These are phyloP conservation scores for Syrphus vitripennis DNA, from an alignment of 2,888 invertebrate genomes.

Conservation along the genomic window DNA sequence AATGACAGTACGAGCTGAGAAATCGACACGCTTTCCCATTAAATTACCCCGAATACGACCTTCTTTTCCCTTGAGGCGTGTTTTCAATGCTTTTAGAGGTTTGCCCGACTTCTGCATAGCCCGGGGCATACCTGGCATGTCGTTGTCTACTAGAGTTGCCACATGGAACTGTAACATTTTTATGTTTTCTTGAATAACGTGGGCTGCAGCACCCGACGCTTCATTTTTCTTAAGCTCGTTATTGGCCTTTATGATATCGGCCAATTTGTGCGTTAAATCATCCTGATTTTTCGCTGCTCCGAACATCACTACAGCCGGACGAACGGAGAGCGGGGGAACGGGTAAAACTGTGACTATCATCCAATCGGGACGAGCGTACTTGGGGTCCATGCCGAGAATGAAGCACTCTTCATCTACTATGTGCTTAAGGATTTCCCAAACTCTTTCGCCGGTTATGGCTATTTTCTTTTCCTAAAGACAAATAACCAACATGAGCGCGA, in stretches of 20 bases:
- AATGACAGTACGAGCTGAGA: slow-evolving; percentile 99
- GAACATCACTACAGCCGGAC: slow-evolving; percentile 98
- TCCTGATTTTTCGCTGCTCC: slow-evolving; percentile 99
- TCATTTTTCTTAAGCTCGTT: slow-evolving; percentile 98
- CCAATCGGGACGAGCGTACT: slow-evolving; percentile 99
- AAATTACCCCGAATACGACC: slow-evolving; percentile 99
- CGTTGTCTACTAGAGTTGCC: slow-evolving; percentile 98
- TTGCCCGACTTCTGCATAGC: slow-evolving; percentile 99
- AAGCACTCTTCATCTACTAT: slow-evolving; percentile 98
- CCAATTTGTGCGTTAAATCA: slow-evolving; percentile 98
- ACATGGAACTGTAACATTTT: slow-evolving; percentile 99
- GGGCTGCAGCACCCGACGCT: slow-evolving; percentile 97
- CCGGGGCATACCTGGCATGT: slow-evolving; percentile 98
- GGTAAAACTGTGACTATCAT: slow-evolving; percentile 99
- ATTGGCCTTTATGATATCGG: slow-evolving; percentile 99
- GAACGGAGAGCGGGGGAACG: slow-evolving; percentile 96
- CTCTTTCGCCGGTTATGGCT: slow-evolving; percentile 95
- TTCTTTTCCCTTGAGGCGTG: slow-evolving; percentile 98
- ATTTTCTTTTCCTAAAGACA: slow-evolving; percentile 92
- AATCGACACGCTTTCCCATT: slow-evolving; percentile 99
- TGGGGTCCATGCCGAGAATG: slow-evolving; percentile 97
- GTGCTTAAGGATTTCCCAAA: slow-evolving; percentile 97
- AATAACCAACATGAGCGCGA: neutral
- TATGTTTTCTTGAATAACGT: slow-evolving; percentile 97
- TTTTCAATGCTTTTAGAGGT: slow-evolving; percentile 98